Conservation (phyloP, 2,888 invertebrate genomes). For the Drosophila nigricruria region DNA sequence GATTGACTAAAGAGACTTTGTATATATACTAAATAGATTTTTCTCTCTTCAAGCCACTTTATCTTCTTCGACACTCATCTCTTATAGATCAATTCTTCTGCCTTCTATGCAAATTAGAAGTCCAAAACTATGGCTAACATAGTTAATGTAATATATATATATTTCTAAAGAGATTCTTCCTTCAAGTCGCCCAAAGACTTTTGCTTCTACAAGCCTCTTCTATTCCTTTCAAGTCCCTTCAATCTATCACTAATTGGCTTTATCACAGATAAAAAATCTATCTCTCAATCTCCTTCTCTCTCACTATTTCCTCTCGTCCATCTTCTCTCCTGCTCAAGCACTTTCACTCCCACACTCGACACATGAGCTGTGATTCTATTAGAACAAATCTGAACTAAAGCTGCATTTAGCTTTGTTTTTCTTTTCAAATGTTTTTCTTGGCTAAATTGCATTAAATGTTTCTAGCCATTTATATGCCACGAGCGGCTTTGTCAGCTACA, state of each 20-base stretch:
- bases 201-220: neutral
- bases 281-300: neutral
- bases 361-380: neutral
- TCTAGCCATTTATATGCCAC: neutral
- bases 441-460: constrained; percentile 1
- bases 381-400: neutral
- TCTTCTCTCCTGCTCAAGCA: neutral
- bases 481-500: constrained; percentile 6
- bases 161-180: too few relatives aligned
- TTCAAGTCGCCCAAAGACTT: too few relatives aligned
- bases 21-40: too few relatives aligned
- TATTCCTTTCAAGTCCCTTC: neutral
- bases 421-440: constrained; percentile 4
- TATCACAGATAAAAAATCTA: neutral
- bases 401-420: neutral
- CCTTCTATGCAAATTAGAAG: too few relatives aligned
- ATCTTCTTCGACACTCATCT: too few relatives aligned
- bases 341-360: neutral
- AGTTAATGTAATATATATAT: too few relatives aligned
- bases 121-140: too few relatives aligned
- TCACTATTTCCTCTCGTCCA: neutral
- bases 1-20: too few relatives aligned
- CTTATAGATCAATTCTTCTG: too few relatives aligned
- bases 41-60: too few relatives aligned
- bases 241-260: neutral